Percentiles rank a stretch among this genome's conserved stretches.
These are phyloP conservation scores for Pampus argenteus DNA, from an alignment of 2,797 vertebrate species.

Conservation along the genomic window DNA sequence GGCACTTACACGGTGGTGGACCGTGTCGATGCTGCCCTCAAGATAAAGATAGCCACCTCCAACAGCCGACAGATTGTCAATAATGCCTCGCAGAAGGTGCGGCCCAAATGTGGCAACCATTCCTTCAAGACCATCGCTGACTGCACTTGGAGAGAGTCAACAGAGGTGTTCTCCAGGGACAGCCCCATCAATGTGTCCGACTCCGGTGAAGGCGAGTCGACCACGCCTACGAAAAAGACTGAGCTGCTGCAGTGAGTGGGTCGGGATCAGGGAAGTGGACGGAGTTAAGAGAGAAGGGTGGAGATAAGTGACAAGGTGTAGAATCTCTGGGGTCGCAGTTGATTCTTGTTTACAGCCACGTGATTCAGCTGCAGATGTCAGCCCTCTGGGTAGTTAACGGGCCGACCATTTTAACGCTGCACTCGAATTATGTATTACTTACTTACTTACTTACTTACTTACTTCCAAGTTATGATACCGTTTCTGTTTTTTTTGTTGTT, in stretches of 20 bases:
- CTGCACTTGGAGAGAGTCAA: constrained; percentile 97
- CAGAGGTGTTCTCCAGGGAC: constrained; percentile 98
- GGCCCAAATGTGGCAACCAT: constrained; percentile 93
- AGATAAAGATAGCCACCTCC: constrained; percentile 99
- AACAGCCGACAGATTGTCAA: constrained; percentile 99
- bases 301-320: constrained; percentile 70
- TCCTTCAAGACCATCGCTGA: constrained; percentile 94
- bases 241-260: constrained; percentile 89
- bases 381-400: constrained; percentile 82
- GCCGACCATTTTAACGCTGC: constrained; percentile 82
- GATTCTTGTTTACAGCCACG: constrained; percentile 89
- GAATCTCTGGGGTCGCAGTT: constrained; percentile 82
- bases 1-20: constrained; percentile 99
- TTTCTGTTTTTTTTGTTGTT: constrained; percentile 69
- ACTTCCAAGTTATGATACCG: constrained; percentile 73
- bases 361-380: constrained; percentile 88
- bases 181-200: constrained; percentile 98
- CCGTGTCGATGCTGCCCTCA: constrained; percentile 95
- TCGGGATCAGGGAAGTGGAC: constrained; percentile 34
- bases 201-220: constrained; percentile 91
- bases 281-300: constrained; percentile 29
- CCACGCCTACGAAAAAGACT: constrained; percentile 95
- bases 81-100: constrained; percentile 91
- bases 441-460: constrained; percentile 78
- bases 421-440: constrained; percentile 79